Percentiles rank a stretch among this genome's conserved stretches.
Conservation (phyloP, 2,113 vertebrate species). For the Thunnus thynnus region DNA sequence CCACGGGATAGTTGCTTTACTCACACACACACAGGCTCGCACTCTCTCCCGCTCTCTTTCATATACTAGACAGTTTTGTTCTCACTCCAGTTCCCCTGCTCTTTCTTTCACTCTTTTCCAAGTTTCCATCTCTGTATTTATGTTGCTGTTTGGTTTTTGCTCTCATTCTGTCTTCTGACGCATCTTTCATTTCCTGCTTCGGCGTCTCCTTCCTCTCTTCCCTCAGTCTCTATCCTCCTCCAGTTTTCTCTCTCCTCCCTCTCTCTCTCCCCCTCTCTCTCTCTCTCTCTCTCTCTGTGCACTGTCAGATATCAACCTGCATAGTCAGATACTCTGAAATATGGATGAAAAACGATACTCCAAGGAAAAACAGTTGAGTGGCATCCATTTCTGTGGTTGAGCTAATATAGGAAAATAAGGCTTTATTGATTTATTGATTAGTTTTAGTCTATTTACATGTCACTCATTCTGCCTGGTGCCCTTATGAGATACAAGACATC, state of each 20-base stretch:
- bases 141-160: conserved; percentile 47
- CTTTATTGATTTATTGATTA: conserved; percentile 40
- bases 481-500: neutral
- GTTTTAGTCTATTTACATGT: conserved; percentile 22
- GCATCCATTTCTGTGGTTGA: conserved; percentile 4
- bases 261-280: neutral
- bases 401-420: conserved; percentile 18
- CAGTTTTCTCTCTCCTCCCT: neutral
- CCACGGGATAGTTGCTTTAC: conserved; percentile 54
- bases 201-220: conserved; percentile 27
- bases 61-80: conserved; percentile 53
- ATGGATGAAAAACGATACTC: conserved; percentile 39
- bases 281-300: neutral
- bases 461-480: neutral
- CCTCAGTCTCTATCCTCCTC: conserved; percentile 33
- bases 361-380: conserved; percentile 32
- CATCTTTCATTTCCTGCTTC: conserved; percentile 54
- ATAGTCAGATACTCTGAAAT: conserved; percentile 48
- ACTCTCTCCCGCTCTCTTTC: conserved; percentile 43
- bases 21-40: conserved; percentile 9
- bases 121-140: conserved; percentile 42
- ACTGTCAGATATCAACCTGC: conserved; percentile 38
- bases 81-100: conserved; percentile 37
- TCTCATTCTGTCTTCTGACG: conserved; percentile 61
- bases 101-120: conserved; percentile 30